Percentiles rank a stretch among this genome's conserved stretches.
phyloP scores from a whole-genome alignment of 2,797 vertebrate species.

The Melanotaenia nigrans region DNA sequence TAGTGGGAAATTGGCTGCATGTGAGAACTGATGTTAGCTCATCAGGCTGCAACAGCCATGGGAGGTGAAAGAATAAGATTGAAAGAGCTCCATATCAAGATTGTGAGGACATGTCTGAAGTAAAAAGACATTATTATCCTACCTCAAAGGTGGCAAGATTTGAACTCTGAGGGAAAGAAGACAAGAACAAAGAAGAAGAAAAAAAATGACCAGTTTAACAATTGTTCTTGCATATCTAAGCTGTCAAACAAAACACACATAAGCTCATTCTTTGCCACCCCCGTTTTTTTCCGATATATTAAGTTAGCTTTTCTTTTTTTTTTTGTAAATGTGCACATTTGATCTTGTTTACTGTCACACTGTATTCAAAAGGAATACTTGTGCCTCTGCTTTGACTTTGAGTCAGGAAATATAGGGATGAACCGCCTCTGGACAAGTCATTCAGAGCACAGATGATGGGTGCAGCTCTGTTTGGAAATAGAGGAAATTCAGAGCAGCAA shows the following conservation, averaged over 20 bases:
- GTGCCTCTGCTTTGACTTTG: conserved; percentile 67
- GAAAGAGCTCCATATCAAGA: conserved; percentile 34
- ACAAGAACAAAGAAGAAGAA: background rate
- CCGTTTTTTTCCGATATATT: conserved; percentile 5
- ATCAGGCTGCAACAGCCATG: conserved; percentile 38
- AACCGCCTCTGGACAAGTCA: conserved; percentile 68
- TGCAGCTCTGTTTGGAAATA: conserved; percentile 54
- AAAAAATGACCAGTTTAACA: conserved; percentile 31
- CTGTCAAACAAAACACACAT: conserved; percentile 33
- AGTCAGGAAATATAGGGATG: conserved; percentile 65
- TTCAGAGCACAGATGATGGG: conserved; percentile 63
- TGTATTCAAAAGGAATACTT: conserved; percentile 62
- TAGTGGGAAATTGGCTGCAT: conserved; percentile 32
- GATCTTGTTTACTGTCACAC: conserved; percentile 45
- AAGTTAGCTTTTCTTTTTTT: conserved; percentile 6
- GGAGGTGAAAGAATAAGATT: conserved; percentile 50
- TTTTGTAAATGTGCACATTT: conserved; percentile 19
- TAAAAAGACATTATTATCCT: conserved; percentile 46
- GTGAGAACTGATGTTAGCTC: conserved; percentile 30
- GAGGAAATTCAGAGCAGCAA: conserved; percentile 43
- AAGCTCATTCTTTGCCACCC: background rate
- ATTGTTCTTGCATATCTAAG: conserved; percentile 30
- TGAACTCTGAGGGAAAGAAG: conserved; percentile 24
- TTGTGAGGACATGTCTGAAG: conserved; percentile 48
- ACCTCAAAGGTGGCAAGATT: conserved; percentile 39